phyloP scores from a whole-genome alignment of 2,888 invertebrate genomes.

The Ophraella communa region DNA sequence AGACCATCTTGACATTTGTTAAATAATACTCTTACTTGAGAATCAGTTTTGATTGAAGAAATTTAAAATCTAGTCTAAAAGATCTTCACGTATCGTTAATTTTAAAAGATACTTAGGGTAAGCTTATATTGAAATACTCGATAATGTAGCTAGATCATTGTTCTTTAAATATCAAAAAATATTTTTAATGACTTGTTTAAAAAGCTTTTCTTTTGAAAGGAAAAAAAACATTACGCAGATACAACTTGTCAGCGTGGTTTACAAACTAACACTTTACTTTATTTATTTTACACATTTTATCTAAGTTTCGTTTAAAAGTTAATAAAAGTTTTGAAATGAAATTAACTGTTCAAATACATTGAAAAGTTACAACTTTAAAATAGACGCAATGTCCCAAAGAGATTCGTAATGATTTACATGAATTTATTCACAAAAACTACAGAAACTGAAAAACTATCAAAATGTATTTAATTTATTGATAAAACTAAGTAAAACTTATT shows the following conservation, averaged over 20 bases:
- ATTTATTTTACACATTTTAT: not conserved
- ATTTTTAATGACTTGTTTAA: not conserved
- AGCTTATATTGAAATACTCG: too few relatives aligned
- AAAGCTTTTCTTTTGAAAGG: not conserved
- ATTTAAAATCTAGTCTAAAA: too few relatives aligned
- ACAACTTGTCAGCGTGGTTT: not conserved
- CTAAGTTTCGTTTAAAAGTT: not conserved
- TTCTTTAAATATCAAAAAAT: not conserved
- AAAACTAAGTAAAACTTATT: too few relatives aligned
- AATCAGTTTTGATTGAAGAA: too few relatives aligned
- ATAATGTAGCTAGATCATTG: too few relatives aligned
- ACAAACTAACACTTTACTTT: not conserved
- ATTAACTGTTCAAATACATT: too few relatives aligned
- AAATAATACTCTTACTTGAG: too few relatives aligned
- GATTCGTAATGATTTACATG: not conserved
- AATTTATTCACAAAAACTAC: too few relatives aligned
- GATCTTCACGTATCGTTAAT: too few relatives aligned
- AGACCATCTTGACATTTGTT: not conserved
- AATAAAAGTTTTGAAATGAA: not conserved
- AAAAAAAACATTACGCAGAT: not conserved
- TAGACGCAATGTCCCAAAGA: not conserved
- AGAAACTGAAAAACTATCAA: too few relatives aligned
- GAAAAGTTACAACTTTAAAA: not conserved
- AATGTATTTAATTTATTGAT: too few relatives aligned
- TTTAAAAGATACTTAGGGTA: too few relatives aligned